Percentiles rank a stretch among this genome's conserved stretches.
These are phyloP conservation scores for Pelodytes ibericus DNA, from an alignment of 2,797 vertebrate species.

Conservation along the genomic window DNA sequence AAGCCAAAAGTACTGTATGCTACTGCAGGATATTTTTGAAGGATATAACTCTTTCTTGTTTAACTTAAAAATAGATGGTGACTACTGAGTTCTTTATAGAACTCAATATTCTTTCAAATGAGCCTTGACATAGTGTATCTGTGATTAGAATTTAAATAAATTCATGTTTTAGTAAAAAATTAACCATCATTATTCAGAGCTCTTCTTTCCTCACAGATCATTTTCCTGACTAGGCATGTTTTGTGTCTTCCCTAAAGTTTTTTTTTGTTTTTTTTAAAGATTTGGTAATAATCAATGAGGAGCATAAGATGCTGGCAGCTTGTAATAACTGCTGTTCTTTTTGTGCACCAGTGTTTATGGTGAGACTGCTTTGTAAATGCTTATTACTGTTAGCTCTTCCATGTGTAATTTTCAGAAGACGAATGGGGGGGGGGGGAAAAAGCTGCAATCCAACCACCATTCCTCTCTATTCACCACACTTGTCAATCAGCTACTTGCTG, in stretches of 20 bases:
- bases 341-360: conserved; percentile 91
- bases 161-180: conserved; percentile 39
- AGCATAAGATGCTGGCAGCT: conserved; percentile 72
- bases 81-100: conserved; percentile 59
- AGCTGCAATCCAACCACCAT: conserved; percentile 97
- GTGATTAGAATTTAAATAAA: conserved; percentile 58
- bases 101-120: conserved; percentile 28
- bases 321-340: conserved; percentile 81
- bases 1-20: conserved; percentile 69
- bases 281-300: conserved; percentile 63
- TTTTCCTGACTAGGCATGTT: conserved; percentile 9
- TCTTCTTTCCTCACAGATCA: neutral
- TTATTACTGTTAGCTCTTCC: conserved; percentile 97
- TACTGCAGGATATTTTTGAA: conserved; percentile 69
- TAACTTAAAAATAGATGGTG: conserved; percentile 69
- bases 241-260: neutral
- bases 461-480: conserved; percentile 98
- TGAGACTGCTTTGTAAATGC: conserved; percentile 93
- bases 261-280: conserved; percentile 9
- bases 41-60: conserved; percentile 63
- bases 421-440: conserved; percentile 60
- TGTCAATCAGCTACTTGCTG: conserved; percentile 96
- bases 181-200: conserved; percentile 21
- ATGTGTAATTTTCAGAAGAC: conserved; percentile 92
- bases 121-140: conserved; percentile 48